phyloP scores from a whole-genome alignment of 2,113 vertebrate species.

The Odontesthes bonariensis region DNA sequence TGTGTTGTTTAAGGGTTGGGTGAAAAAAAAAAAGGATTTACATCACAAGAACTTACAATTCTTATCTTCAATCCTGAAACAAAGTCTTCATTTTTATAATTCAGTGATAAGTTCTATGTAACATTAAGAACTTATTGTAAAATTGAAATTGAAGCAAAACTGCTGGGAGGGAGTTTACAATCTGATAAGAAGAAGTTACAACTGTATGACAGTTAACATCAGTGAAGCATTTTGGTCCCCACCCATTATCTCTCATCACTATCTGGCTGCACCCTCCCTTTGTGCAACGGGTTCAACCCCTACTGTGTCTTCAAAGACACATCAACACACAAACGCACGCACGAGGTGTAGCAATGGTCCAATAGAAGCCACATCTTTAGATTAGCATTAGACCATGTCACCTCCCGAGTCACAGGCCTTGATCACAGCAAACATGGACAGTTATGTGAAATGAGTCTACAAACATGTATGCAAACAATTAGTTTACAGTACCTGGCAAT shows the following conservation, averaged over 20 bases:
- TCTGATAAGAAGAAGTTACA: conserved; percentile 9
- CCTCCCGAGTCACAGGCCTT: conserved; percentile 57
- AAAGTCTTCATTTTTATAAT: too few relatives aligned
- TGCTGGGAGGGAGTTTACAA: not conserved
- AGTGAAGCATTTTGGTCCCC: conserved; percentile 37
- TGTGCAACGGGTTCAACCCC: conserved; percentile 34
- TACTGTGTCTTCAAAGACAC: not conserved
- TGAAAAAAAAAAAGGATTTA: too few relatives aligned
- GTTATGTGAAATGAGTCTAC: conserved; percentile 30
- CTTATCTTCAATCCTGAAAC: too few relatives aligned
- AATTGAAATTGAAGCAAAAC: not conserved
- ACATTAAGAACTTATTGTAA: not conserved
- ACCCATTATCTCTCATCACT: conserved; percentile 56
- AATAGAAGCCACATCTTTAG: conserved; percentile 13
- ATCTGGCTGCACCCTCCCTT: conserved; percentile 47
- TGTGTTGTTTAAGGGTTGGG: too few relatives aligned
- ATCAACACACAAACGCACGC: conserved; percentile 29
- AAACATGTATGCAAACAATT: conserved; percentile 54
- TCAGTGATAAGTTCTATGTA: not conserved
- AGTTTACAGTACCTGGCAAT: conserved; percentile 30
- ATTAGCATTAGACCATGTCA: conserved; percentile 45
- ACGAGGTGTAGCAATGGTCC: not conserved
- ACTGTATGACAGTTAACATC: conserved; percentile 30
- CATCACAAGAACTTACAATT: too few relatives aligned
- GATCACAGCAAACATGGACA: conserved; percentile 70